Conservation (phyloP, 2,888 invertebrate species). For the Neoaliturus tenellus region DNA sequence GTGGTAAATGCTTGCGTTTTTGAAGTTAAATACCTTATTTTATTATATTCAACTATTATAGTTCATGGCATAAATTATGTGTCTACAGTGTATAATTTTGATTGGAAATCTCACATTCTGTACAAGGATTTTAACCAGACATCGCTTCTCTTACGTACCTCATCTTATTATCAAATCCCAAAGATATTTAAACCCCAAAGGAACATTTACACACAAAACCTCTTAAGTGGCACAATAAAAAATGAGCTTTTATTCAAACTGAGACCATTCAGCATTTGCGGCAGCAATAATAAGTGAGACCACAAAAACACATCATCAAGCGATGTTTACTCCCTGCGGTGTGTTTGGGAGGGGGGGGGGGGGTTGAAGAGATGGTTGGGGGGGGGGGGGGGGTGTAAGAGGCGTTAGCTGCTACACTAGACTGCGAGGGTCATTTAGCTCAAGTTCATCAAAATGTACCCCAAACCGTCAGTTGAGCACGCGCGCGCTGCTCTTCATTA, state of each 20-base stretch:
- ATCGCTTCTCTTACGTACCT: too few species aligned
- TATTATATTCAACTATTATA: too few species aligned
- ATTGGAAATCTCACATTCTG: too few species aligned
- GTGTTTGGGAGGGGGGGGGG: neutral
- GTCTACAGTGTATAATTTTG: too few species aligned
- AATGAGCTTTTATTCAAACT: neutral
- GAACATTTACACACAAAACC: neutral
- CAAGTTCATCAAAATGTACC: conserved; percentile 54
- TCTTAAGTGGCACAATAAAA: neutral
- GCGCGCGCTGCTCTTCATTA: conserved; percentile 31
- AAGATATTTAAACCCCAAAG: too few species aligned
- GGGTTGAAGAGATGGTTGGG: neutral
- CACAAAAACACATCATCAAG: conserved; percentile 39
- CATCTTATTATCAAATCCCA: too few species aligned
- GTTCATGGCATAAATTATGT: too few species aligned
- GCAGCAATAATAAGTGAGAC: conserved; percentile 28
- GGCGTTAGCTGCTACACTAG: neutral
- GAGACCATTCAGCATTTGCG: conserved; percentile 12
- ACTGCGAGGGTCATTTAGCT: conserved; percentile 47
- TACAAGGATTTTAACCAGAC: too few species aligned
- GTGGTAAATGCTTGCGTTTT: too few species aligned
- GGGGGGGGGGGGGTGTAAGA: neutral
- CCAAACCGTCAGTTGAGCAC: conserved; percentile 44
- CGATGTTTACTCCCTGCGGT: conserved; percentile 6
- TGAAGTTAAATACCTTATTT: too few species aligned